Conservation (phyloP, 2,113 vertebrate genomes). For the Meleagris gallopavo region DNA sequence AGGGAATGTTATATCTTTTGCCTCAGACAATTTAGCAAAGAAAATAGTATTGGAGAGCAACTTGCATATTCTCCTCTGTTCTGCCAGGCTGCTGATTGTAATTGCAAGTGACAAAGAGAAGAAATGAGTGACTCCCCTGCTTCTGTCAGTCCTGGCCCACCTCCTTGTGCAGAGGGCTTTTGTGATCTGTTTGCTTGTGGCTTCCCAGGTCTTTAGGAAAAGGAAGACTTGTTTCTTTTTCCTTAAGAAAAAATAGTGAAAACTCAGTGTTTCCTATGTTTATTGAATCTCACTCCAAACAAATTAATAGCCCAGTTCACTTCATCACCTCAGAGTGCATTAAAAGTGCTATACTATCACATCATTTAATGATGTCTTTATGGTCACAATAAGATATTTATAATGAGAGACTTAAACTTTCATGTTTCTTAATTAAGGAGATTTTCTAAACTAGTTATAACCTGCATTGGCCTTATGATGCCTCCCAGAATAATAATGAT, state of each 20-base stretch:
- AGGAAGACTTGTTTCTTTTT: not conserved
- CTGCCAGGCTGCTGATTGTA: not conserved
- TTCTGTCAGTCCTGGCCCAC: not conserved
- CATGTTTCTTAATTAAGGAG: constrained; percentile 76
- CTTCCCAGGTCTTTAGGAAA: not conserved
- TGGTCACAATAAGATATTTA: constrained; percentile 68
- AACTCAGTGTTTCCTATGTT: constrained; percentile 4
- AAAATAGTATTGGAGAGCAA: not conserved
- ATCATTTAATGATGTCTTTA: constrained; percentile 68
- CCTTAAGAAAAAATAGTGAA: not conserved
- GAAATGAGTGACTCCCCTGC: not conserved
- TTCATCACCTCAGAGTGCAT: constrained; percentile 39
- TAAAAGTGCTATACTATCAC: constrained; percentile 47
- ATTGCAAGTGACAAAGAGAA: not conserved
- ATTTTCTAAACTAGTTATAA: constrained; percentile 76
- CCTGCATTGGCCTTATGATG: constrained; percentile 75
- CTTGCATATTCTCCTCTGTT: not conserved
- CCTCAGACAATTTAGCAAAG: not conserved
- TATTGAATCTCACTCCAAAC: not conserved
- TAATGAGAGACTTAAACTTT: constrained; percentile 77
- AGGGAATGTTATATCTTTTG: not conserved
- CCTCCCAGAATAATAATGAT: constrained; percentile 75
- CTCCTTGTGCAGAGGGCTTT: not conserved
- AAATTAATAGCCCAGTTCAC: constrained; percentile 3
- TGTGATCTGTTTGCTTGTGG: not conserved